A percentile compares a stretch with the other conserved stretches of the same genome.
Evolutionary conservation across 2,888 invertebrate species (phyloP).

Genomic region (Plagodis pulveraria): DNA sequence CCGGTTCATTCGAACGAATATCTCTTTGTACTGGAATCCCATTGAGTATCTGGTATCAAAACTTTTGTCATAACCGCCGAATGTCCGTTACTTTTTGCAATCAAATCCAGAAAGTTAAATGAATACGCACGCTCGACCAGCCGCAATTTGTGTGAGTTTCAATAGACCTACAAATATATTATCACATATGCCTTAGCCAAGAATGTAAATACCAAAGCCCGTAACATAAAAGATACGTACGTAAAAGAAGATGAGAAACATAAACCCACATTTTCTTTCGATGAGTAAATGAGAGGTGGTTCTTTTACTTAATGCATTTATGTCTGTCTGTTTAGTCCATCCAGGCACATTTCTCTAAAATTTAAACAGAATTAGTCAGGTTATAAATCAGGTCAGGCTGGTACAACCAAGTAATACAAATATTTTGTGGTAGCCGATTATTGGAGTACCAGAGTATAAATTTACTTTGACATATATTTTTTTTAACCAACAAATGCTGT

Average conservation of each 20-base stretch:
- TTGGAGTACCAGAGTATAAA: too few species aligned
- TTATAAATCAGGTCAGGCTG: too few species aligned
- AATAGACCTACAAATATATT: slow-evolving; percentile 5
- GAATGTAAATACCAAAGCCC: slow-evolving; percentile 23
- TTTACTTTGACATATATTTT: too few species aligned
- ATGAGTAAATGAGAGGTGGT: too few species aligned
- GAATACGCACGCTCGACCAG: slow-evolving; percentile 34
- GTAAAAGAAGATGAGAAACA: slow-evolving; percentile 26
- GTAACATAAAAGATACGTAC: too few species aligned
- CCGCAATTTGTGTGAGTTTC: slow-evolving; percentile 27
- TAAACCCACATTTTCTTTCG: slow-evolving; percentile 13
- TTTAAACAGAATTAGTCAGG: too few species aligned
- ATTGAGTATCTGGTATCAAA: slow-evolving; percentile 33
- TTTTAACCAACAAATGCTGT: too few species aligned
- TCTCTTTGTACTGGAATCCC: slow-evolving; percentile 31
- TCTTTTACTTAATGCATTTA: too few species aligned
- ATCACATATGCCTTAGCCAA: slow-evolving; percentile 18
- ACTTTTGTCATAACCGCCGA: slow-evolving; percentile 47
- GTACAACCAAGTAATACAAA: too few species aligned
- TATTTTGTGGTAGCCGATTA: too few species aligned
- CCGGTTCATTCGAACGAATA: slow-evolving; percentile 20
- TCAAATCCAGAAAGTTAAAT: slow-evolving; percentile 47
- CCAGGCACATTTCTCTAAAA: too few species aligned
- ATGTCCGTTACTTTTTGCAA: slow-evolving; percentile 50
- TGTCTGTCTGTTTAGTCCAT: too few species aligned